Evolutionary conservation across 2,113 vertebrate genomes (phyloP).

Genomic region (Colaptes auratus): DNA sequence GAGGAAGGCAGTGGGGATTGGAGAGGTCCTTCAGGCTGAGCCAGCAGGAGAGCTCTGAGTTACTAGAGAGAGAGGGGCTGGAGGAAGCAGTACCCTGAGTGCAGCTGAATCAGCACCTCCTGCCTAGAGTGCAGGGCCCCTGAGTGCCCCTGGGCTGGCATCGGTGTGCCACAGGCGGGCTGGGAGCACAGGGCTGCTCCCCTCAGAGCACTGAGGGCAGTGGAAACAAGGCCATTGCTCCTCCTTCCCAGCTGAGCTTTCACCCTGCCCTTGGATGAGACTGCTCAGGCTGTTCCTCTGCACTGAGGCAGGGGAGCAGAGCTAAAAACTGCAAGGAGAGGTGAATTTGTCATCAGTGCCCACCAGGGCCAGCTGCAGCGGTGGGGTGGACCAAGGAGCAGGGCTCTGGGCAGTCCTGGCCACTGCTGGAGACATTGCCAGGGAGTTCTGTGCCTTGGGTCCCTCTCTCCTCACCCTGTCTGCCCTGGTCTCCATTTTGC

Average conservation of each 20-base stretch:
- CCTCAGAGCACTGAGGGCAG: not conserved
- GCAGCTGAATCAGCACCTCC: not conserved
- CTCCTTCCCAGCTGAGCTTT: not conserved
- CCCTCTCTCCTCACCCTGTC: not conserved
- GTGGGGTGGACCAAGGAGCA: not conserved
- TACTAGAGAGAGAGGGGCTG: not conserved
- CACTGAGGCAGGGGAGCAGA: not conserved
- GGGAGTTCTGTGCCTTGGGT: not conserved
- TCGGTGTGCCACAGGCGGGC: not conserved
- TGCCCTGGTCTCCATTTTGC: not conserved
- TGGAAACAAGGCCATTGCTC: not conserved
- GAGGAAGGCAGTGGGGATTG: not conserved
- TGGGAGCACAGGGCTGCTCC: not conserved
- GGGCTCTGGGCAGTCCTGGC: not conserved
- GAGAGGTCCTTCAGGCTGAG: not conserved
- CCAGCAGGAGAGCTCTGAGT: not conserved
- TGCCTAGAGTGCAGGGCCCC: not conserved
- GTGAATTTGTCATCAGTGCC: not conserved
- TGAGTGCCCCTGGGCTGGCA: accelerated
- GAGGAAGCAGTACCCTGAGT: not conserved
- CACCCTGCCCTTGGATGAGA: not conserved
- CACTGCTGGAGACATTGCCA: not conserved
- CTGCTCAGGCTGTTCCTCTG: not conserved
- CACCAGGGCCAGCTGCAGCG: not conserved
- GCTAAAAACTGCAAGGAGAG: not conserved